These are phyloP conservation scores for Adelognathus sp. DNA, from an alignment of 2,888 invertebrate genomes.

Conservation along the genomic window DNA sequence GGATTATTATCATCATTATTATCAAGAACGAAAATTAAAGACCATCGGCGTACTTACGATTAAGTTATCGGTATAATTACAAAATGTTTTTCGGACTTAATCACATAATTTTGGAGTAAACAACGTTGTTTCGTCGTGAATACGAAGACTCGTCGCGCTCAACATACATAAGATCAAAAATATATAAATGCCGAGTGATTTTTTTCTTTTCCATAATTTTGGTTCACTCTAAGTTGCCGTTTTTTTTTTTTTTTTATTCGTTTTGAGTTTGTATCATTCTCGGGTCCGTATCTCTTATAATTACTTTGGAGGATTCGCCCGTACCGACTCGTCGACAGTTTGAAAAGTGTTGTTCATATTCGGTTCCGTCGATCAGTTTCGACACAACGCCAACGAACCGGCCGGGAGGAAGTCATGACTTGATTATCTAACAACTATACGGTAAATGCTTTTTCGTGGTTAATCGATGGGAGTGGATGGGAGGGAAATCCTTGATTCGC, in stretches of 20 bases:
- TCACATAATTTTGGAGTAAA: conserved; percentile 52
- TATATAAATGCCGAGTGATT: conserved; percentile 50
- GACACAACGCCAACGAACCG: conserved; percentile 24
- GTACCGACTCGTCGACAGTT: neutral
- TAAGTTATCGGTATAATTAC: conserved; percentile 63
- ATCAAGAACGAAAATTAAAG: conserved; percentile 64
- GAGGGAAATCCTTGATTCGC: conserved; percentile 18
- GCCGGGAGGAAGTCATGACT: conserved; percentile 35
- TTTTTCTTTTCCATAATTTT: conserved; percentile 51
- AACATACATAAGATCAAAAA: conserved; percentile 28
- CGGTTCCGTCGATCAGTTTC: conserved; percentile 4
- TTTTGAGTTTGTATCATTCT: conserved; percentile 27
- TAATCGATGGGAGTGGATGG: neutral
- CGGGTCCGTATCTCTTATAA: conserved; percentile 20
- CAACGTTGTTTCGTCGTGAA: conserved; percentile 39
- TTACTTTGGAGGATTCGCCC: conserved; percentile 28
- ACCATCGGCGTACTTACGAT: conserved; percentile 58
- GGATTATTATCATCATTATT: conserved; percentile 63
- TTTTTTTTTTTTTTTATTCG: conserved; percentile 4
- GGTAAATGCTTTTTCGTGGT: conserved; percentile 44
- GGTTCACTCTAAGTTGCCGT: conserved; percentile 38
- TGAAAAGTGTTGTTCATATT: conserved; percentile 27
- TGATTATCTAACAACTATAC: conserved; percentile 43
- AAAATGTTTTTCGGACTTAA: conserved; percentile 61
- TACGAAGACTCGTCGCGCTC: conserved; percentile 3